Base-by-base conservation (phyloP, 2,113 vertebrate species). In the Puffinus mauretanicus region DNA sequence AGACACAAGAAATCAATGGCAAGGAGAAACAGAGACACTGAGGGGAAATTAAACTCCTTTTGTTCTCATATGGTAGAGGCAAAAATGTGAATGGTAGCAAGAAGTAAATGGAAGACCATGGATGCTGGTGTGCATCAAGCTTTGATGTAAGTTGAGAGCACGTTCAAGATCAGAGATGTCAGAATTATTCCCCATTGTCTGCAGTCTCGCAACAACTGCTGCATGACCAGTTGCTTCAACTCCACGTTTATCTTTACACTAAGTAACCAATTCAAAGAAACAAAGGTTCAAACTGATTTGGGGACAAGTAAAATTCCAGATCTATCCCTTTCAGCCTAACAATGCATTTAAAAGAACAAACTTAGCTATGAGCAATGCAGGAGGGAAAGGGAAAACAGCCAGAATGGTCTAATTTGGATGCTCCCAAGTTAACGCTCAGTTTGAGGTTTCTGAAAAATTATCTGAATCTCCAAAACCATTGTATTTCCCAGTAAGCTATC, bases 111-210 rank as follows among this genome's bases (percentile, higher is more conserved):
- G 77, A 82, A 52, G 26, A 58, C 14, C n/a, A 34, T 17, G 40
- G 66, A 21, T 77, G 21, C 8, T 70, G 61, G 24, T 76, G 66
- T 58, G 46, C 81, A 91, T 61, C 2, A 4, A 85, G 70, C 54
- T 78, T 82, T 72, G 77, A 36, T n/a, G 30, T 75, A 55, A 89
- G 46, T 6, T 79, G 58, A 77, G 91, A 92, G 72, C 66, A 91
- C 1, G 0, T 36, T 89, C 36, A 46, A 16, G 93, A 66, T 65
- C 27, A 91, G 78, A 97, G 89, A 96, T 95, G 89, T 91, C 95
- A 97, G 93, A 97, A 97, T 95, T 90, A 94, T 79, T 91, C 81
- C 66, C 83, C 94, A 91, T 95, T 93, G 46, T 72, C 86, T 89
- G 80, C 49, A 82, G 70, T 72, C 77, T 89, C 5, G 3, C n/a